phyloP scores from a whole-genome alignment of 2,888 invertebrate species.

The Heliconius ismenius region DNA sequence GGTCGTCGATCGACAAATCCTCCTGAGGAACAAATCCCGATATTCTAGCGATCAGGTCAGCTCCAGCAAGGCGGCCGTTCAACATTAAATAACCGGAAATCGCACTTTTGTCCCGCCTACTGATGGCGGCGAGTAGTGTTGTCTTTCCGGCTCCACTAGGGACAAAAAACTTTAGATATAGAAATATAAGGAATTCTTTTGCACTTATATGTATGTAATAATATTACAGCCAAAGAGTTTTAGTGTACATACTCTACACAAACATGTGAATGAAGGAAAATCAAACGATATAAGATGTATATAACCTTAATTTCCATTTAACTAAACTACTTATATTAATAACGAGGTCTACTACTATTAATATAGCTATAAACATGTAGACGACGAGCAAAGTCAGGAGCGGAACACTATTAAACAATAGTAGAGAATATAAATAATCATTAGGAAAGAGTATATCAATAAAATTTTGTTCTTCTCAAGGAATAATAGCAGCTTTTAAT shows the following conservation, averaged over 20 bases:
- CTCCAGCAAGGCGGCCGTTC: conserved; percentile 85
- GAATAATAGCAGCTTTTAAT: neutral
- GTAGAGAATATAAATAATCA: neutral
- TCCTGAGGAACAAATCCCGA: conserved; percentile 94
- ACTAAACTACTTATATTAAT: too few species aligned
- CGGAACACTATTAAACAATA: neutral
- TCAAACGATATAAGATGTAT: too few species aligned
- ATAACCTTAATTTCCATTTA: too few species aligned
- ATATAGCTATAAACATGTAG: too few species aligned
- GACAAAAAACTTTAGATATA: neutral
- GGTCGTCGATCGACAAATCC: conserved; percentile 89
- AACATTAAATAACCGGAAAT: conserved; percentile 86
- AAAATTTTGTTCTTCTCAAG: neutral
- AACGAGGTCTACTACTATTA: too few species aligned
- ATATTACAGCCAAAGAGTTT: too few species aligned
- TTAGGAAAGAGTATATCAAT: neutral
- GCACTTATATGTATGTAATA: too few species aligned
- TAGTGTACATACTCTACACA: too few species aligned
- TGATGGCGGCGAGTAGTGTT: conserved; percentile 87
- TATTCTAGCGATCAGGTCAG: conserved; percentile 86
- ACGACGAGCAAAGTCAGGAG: neutral
- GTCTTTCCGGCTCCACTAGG: conserved; percentile 89
- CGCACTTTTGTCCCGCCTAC: conserved; percentile 86
- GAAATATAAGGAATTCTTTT: too few species aligned
- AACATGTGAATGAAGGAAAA: too few species aligned